Evolutionary conservation across 2,113 vertebrate species (phyloP).

Genomic region (Alosa alosa): DNA sequence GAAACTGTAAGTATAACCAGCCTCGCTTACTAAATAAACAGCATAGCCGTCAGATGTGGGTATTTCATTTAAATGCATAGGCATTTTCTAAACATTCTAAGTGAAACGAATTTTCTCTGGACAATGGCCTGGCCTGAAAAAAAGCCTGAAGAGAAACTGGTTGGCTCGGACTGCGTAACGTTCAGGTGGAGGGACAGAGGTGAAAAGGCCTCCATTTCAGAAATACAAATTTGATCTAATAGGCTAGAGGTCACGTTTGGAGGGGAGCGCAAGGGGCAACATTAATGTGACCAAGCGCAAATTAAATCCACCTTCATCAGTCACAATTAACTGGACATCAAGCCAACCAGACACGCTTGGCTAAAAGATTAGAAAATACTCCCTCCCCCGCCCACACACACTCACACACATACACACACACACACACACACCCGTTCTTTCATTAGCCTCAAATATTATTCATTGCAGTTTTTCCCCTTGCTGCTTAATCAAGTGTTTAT

Average conservation of each 20-base stretch:
- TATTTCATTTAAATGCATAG: neutral
- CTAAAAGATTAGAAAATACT: neutral
- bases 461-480: neutral
- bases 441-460: neutral
- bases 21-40: too few relatives aligned
- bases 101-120: too few relatives aligned
- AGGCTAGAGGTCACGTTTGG: neutral
- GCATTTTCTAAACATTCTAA: too few relatives aligned
- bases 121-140: too few relatives aligned
- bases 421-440: neutral
- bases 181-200: neutral
- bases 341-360: neutral
- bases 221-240: neutral
- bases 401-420: neutral
- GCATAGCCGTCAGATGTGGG: too few relatives aligned
- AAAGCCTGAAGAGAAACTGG: too few relatives aligned
- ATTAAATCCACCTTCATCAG: slow-evolving; percentile 14
- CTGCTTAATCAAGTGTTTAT: neutral
- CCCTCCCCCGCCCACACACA: neutral
- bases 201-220: neutral
- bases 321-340: slow-evolving; percentile 12
- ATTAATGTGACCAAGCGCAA: neutral
- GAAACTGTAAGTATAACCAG: neutral
- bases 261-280: neutral
- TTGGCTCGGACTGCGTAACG: too few relatives aligned